Evolutionary conservation across 2,113 vertebrate species (phyloP).

Genomic region (Taurulus bubalis): DNA sequence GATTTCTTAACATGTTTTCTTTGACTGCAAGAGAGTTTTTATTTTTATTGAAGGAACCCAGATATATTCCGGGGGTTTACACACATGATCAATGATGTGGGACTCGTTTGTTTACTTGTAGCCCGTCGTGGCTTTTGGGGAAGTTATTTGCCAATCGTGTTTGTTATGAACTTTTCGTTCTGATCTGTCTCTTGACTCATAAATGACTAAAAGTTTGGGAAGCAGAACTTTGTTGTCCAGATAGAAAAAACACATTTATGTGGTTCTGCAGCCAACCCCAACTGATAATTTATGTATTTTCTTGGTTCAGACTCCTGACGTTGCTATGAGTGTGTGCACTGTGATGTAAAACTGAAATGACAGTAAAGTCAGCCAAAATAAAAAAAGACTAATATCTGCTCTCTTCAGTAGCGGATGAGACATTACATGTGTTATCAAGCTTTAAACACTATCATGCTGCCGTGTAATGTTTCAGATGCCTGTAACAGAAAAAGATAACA

Average conservation of each 20-base stretch:
- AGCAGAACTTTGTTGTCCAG: background rate
- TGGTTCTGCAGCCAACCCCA: background rate
- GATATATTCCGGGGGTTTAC: background rate
- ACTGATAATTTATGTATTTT: background rate
- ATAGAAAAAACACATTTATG: background rate
- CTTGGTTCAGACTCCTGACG: background rate
- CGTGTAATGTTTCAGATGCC: background rate
- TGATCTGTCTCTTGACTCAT: conserved; percentile 51
- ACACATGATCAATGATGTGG: background rate
- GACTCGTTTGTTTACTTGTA: background rate
- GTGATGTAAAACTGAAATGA: background rate
- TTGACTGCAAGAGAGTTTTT: background rate
- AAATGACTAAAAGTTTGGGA: conserved; percentile 1
- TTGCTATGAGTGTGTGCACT: background rate
- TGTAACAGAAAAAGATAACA: background rate
- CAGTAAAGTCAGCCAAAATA: background rate
- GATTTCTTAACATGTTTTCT: background rate
- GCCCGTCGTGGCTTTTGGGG: background rate
- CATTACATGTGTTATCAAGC: background rate
- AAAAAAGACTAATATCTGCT: background rate
- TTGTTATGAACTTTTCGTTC: background rate
- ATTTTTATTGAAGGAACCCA: background rate
- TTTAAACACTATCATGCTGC: background rate
- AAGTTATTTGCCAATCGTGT: background rate
- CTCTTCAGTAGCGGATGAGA: background rate